Percentiles rank a stretch among this genome's conserved stretches.
Evolutionary conservation across 2,113 vertebrate species (phyloP).

Genomic region (Rhinoderma darwinii): DNA sequence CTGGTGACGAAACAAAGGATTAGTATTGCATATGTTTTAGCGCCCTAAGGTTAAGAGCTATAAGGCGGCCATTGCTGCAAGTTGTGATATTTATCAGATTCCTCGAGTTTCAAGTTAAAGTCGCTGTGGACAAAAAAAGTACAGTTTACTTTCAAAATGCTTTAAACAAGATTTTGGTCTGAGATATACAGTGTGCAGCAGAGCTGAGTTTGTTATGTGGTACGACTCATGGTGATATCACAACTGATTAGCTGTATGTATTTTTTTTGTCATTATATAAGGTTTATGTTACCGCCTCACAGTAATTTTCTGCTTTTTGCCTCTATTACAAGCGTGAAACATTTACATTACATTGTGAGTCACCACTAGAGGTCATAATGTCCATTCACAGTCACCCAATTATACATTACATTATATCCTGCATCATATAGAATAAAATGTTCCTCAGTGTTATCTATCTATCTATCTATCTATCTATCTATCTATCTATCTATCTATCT

Average conservation of each 20-base stretch:
- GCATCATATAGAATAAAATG: neutral
- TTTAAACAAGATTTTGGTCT: neutral
- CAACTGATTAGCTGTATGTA: neutral
- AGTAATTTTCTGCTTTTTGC: neutral
- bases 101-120: too few species aligned
- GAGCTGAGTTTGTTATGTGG: neutral
- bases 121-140: too few species aligned
- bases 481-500: neutral
- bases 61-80: too few species aligned
- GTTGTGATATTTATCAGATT: too few species aligned
- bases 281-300: neutral
- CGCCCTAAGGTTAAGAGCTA: neutral
- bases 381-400: neutral
- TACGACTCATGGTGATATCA: neutral
- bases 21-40: too few species aligned
- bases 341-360: neutral
- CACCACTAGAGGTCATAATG: conserved; percentile 5
- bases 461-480: neutral
- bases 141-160: neutral
- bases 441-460: neutral
- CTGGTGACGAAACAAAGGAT: too few species aligned
- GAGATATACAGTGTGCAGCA: neutral
- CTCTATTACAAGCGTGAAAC: neutral
- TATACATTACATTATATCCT: neutral
- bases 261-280: neutral